Conservation (phyloP, 1,140 invertebrate species). For the Drosophila mojavensis region DNA sequence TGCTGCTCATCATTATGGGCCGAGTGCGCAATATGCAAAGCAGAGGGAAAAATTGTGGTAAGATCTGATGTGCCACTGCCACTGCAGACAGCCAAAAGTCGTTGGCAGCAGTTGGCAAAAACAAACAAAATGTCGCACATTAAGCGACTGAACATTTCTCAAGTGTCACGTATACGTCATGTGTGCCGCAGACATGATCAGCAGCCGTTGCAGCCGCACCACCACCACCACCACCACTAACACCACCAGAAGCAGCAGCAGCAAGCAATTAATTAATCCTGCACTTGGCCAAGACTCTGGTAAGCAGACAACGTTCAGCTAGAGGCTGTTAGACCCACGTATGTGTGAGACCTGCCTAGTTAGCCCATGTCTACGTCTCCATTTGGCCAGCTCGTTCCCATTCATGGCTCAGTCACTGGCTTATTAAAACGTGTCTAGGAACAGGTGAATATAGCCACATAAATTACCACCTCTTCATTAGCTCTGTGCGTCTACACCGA, state of each 20-base stretch:
- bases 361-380: conserved; percentile 57
- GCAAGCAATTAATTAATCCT: conserved; percentile 78
- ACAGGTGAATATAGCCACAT: conserved; percentile 80
- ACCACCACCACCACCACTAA: conserved; percentile 7
- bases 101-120: conserved; percentile 53
- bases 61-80: conserved; percentile 26
- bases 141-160: conserved; percentile 78
- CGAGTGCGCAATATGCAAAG: conserved; percentile 64
- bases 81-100: conserved; percentile 61
- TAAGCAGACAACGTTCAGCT: conserved; percentile 47
- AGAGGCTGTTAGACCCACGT: conserved; percentile 22
- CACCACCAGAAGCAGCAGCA: conserved; percentile 6
- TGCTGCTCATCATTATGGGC: conserved; percentile 73
- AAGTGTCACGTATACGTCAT: conserved; percentile 81
- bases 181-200: conserved; percentile 45
- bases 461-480: conserved; percentile 83
- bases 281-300: conserved; percentile 52
- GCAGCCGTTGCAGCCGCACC: conserved; percentile 13
- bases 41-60: conserved; percentile 15
- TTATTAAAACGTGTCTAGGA: conserved; percentile 77
- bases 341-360: conserved; percentile 32
- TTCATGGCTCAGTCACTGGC: conserved; percentile 61
- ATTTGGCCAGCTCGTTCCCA: conserved; percentile 58
- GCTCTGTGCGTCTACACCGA: conserved; percentile 36
- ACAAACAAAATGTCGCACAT: conserved; percentile 81